These are phyloP conservation scores for Tuta absoluta DNA, from an alignment of 2,888 invertebrate species.

Conservation along the genomic window DNA sequence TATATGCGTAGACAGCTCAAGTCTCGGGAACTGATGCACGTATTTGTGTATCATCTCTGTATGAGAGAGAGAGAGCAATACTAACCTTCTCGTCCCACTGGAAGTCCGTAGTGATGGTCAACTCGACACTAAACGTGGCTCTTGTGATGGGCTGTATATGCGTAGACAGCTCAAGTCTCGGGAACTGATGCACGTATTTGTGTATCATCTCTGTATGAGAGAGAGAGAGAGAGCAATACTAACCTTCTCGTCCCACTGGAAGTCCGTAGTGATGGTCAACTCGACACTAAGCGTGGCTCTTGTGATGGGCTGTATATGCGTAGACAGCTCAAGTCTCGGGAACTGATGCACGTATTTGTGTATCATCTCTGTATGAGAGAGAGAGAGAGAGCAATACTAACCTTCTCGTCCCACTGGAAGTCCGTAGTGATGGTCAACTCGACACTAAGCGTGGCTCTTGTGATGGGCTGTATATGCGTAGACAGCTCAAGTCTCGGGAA, in stretches of 20 bases:
- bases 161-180: slow-evolving; percentile 96
- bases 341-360: slow-evolving; percentile 95
- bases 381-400: too few species aligned
- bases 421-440: slow-evolving; percentile 96
- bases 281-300: slow-evolving; percentile 66
- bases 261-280: slow-evolving; percentile 98
- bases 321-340: slow-evolving; percentile 96
- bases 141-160: slow-evolving; percentile 99
- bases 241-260: slow-evolving; percentile 99
- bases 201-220: neutral
- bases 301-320: slow-evolving; percentile 99
- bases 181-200: slow-evolving; percentile 97
- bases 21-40: slow-evolving; percentile 97
- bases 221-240: slow-evolving; percentile 23
- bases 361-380: too few species aligned
- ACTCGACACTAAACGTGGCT: slow-evolving; percentile 57
- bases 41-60: slow-evolving; percentile 97
- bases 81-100: slow-evolving; percentile 98
- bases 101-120: slow-evolving; percentile 99
- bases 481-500: slow-evolving; percentile 97
- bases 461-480: slow-evolving; percentile 99
- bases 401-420: slow-evolving; percentile 99
- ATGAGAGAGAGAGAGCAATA: too few species aligned
- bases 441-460: slow-evolving; percentile 77
- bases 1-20: slow-evolving; percentile 97